Base-by-base conservation (phyloP, 2,888 invertebrate genomes). In the Tanypteryx hageni region DNA sequence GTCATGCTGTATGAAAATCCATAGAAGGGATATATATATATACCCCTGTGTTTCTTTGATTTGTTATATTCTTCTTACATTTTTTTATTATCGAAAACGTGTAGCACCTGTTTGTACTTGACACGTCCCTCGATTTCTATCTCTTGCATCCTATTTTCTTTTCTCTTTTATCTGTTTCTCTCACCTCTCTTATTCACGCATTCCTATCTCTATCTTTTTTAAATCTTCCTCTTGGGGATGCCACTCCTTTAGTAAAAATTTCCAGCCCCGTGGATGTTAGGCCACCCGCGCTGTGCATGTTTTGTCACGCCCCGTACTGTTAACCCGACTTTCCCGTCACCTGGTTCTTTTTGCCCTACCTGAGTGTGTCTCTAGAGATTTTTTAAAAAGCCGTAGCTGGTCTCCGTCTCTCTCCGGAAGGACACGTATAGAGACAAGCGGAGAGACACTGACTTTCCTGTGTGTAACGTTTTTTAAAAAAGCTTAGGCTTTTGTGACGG, bases 161-260 rank as follows among this genome's bases (percentile, higher is more conserved):
- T 92, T 61, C n/a, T 82, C 27, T 92, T 92, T 64, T 57, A 68
- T 92, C 76, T 92, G 22, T 92, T 56, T 84, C 44, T 56, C 92
- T 92, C 84, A 82, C 31, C 61, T 27, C 92, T 56, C 92, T 59
- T 57, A 18, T 59, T 44, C 59, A 7, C 85, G 61, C 64, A 16
- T 92, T 68, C 61, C 9, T n/a, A n/a, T 64, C 68, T 58, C 92
- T 61, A 44, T 44, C 5, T 44, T 44, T 44, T 44, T 18, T 14
- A n/a, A n/a, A 18, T 57, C 58, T 61, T 31, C 10, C 92, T 57
- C 56, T 44, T 44, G 44, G 44, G 1, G 44, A 44, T 44, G 44
- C 44, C 44, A 44, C 44, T 44, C 44, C 44, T 44, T 44, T 44
- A 44, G 44, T 44, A 44, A 44, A 44, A 44, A 44, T 44, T 44